These are phyloP conservation scores for Deroptyus accipitrinus DNA, from an alignment of 2,113 vertebrate genomes.

Conservation along the genomic window DNA sequence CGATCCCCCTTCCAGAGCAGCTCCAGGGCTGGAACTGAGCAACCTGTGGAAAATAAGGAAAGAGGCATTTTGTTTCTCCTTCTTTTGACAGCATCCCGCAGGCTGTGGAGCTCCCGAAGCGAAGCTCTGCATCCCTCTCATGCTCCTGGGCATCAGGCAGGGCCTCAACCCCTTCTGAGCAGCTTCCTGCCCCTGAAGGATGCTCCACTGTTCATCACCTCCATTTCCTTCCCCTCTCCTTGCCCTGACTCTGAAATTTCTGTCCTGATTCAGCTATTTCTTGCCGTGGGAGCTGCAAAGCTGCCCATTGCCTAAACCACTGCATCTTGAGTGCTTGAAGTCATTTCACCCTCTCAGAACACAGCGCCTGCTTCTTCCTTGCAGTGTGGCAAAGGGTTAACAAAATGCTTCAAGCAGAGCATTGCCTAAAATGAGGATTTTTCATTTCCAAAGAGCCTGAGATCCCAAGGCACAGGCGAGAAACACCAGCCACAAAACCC, in stretches of 20 bases:
- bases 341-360: neutral
- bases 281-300: rapidly evolving
- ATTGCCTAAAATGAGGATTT: neutral
- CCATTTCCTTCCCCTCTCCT: neutral
- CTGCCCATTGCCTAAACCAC: neutral
- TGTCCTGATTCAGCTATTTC: neutral
- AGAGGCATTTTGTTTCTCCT: neutral
- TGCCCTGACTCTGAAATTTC: neutral
- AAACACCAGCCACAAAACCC: neutral
- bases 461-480: neutral
- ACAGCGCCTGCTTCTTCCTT: neutral
- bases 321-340: rapidly evolving
- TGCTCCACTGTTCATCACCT: rapidly evolving
- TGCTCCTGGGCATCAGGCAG: neutral
- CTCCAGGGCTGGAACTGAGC: rapidly evolving
- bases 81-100: rapidly evolving
- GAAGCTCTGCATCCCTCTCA: neutral
- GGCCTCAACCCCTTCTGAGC: neutral
- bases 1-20: neutral
- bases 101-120: rapidly evolving
- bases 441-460: neutral
- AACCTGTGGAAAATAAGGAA: rapidly evolving
- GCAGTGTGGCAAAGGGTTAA: neutral
- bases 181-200: neutral
- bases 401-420: neutral